Percentiles rank a stretch among this genome's conserved stretches.
Conservation (phyloP, 1,140 invertebrate species). For the Nephila pilipes region DNA sequence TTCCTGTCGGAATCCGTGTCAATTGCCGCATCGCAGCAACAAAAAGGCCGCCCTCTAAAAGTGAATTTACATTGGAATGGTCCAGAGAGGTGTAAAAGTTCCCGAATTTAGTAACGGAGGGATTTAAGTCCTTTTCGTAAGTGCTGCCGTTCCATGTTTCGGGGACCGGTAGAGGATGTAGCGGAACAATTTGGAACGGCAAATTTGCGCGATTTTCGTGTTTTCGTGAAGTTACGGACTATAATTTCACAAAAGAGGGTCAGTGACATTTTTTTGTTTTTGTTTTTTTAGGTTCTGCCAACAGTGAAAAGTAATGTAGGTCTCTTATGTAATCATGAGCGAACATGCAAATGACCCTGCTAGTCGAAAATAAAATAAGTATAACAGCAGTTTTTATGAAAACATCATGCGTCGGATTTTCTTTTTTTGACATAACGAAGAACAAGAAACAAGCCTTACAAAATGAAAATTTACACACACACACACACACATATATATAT, state of each 20-base stretch:
- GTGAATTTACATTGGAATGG: neutral
- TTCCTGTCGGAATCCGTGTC: neutral
- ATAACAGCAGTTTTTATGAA: no score
- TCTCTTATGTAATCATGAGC: no score
- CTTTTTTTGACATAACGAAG: no score
- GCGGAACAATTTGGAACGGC: neutral
- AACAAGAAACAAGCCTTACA: no score
- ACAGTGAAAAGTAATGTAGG: no score
- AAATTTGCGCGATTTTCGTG: slow-evolving; percentile 1
- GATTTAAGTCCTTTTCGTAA: neutral
- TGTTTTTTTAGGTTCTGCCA: no score
- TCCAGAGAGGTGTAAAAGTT: neutral
- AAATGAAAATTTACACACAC: no score
- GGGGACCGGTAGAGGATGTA: neutral
- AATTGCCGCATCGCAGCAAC: neutral
- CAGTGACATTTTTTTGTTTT: neutral
- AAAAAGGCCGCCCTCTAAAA: neutral
- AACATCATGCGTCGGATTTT: no score
- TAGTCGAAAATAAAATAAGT: no score
- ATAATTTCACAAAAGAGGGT: neutral
- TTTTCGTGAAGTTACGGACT: neutral
- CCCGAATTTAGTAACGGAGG: neutral
- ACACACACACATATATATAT: no score
- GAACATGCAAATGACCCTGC: no score
- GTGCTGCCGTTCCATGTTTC: neutral